Conservation (phyloP, 1,140 invertebrate species). For the Cydia strobilella region DNA sequence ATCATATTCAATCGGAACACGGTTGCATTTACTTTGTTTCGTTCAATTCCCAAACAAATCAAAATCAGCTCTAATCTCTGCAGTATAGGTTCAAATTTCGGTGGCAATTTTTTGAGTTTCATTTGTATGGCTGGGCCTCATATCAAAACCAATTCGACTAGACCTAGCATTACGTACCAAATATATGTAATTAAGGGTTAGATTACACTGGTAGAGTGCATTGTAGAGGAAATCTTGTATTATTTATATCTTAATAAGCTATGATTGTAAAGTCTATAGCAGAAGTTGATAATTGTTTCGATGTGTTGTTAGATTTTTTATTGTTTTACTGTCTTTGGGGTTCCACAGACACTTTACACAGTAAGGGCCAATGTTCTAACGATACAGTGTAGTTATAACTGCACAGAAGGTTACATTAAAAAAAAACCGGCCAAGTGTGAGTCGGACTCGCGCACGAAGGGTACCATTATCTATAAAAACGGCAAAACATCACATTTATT, state of each 20-base stretch:
- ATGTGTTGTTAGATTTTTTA: slow-evolving; percentile 22
- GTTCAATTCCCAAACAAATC: too few species aligned
- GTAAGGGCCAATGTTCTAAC: not conserved
- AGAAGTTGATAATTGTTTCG: slow-evolving; percentile 37
- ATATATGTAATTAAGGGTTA: slow-evolving; percentile 26
- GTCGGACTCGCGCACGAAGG: too few species aligned
- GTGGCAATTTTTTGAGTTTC: too few species aligned
- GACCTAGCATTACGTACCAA: not conserved
- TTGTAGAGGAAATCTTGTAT: slow-evolving; percentile 43
- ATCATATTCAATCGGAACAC: too few species aligned
- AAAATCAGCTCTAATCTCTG: too few species aligned
- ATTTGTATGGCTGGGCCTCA: too few species aligned
- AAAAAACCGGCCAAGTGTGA: too few species aligned
- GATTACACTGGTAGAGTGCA: slow-evolving; percentile 36
- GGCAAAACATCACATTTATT: too few species aligned
- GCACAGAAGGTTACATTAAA: too few species aligned
- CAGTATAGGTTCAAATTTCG: too few species aligned
- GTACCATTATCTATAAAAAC: too few species aligned
- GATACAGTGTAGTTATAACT: not conserved
- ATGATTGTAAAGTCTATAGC: slow-evolving; percentile 43
- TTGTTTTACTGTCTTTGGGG: slow-evolving; percentile 19
- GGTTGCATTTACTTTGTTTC: too few species aligned
- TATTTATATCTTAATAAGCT: slow-evolving; percentile 63
- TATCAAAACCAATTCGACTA: not conserved
- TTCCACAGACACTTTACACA: not conserved